These are phyloP conservation scores for Coreius guichenoti DNA, from an alignment of 2,797 vertebrate species.

Conservation along the genomic window DNA sequence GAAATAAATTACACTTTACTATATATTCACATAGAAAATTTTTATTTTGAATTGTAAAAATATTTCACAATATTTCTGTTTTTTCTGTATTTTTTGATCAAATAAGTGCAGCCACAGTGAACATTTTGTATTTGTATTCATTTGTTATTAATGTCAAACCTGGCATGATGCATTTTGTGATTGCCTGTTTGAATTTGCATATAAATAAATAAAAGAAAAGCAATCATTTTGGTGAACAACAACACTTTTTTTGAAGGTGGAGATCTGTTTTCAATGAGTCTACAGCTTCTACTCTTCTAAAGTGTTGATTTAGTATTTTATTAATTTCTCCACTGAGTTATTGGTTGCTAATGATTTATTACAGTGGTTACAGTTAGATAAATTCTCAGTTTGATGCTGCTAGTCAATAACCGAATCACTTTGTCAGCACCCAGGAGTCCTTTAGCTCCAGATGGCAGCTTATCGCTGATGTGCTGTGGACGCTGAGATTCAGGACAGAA, in stretches of 20 bases:
- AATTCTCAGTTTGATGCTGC: constrained; percentile 17
- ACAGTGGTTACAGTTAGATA: background rate
- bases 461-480: constrained; percentile 24
- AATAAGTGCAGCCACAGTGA: background rate
- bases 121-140: too few species aligned
- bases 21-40: background rate
- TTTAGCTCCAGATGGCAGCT: constrained; percentile 12
- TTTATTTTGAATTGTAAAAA: background rate
- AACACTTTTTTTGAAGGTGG: background rate
- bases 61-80: background rate
- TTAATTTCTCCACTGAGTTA: background rate
- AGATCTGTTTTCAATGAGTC: background rate
- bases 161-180: background rate
- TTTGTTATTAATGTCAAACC: background rate
- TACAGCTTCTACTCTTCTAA: background rate
- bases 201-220: background rate
- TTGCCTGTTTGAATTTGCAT: background rate
- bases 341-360: background rate
- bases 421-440: constrained; percentile 16
- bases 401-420: constrained; percentile 12
- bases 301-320: background rate
- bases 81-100: background rate
- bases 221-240: background rate
- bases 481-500: background rate
- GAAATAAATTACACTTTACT: background rate